Conservation (phyloP, 2,113 vertebrate genomes). For the Apodemus speciosus region DNA sequence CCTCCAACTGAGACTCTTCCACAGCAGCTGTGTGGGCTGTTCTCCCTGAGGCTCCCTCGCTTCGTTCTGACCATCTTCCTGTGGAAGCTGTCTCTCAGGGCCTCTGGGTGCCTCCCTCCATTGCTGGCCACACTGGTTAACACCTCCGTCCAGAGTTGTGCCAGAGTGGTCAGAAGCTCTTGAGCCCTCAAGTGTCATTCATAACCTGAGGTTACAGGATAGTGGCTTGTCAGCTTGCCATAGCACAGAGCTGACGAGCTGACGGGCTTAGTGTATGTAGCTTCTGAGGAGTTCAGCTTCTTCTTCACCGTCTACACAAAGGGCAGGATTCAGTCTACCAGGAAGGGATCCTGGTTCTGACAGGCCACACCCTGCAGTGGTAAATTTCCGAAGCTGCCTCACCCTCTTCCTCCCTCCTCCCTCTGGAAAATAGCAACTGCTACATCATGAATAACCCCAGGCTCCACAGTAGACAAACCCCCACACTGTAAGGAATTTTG, state of each 20-base stretch:
- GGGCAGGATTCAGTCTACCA: not conserved
- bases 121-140: not conserved
- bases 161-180: not conserved
- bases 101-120: not conserved
- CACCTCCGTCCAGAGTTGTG: not conserved
- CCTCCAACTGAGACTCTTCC: not conserved
- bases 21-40: not conserved
- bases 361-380: not conserved
- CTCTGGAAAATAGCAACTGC: not conserved
- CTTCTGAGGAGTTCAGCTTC: not conserved
- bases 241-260: not conserved
- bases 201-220: not conserved
- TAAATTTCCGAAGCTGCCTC: not conserved
- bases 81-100: not conserved
- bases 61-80: not conserved
- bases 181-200: not conserved
- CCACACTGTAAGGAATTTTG: not conserved
- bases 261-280: not conserved
- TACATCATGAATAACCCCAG: not conserved
- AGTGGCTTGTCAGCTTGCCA: not conserved
- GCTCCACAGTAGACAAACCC: not conserved
- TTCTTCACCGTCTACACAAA: not conserved
- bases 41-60: rapidly evolving
- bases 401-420: not conserved
- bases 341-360: not conserved